These are phyloP conservation scores for Lasiurus cinereus DNA, from an alignment of 2,113 vertebrate genomes.

Conservation along the genomic window DNA sequence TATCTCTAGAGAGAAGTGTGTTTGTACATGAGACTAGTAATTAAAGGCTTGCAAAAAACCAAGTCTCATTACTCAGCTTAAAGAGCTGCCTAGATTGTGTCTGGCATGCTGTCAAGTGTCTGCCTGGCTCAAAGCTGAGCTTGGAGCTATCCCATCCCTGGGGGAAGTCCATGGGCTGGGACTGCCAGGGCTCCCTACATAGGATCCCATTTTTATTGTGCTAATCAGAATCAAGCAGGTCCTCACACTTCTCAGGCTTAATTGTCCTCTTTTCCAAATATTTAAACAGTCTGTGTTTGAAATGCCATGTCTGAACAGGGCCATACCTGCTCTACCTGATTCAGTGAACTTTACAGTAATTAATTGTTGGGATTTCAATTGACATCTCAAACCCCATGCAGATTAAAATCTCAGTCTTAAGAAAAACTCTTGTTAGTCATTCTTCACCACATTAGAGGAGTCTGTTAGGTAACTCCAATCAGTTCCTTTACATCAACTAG, in stretches of 20 bases:
- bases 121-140: constrained; percentile 41
- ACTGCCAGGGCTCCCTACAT: background rate
- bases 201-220: background rate
- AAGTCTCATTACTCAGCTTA: constrained; percentile 73
- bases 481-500: background rate
- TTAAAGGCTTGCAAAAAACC: constrained; percentile 75
- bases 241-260: background rate
- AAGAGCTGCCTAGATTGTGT: constrained; percentile 67
- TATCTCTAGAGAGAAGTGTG: constrained; percentile 73
- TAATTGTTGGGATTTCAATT: background rate
- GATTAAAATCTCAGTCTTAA: background rate
- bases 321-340: background rate
- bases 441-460: background rate
- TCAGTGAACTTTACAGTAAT: background rate
- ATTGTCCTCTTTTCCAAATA: constrained; percentile 22
- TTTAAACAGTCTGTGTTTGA: background rate
- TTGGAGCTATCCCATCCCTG: background rate
- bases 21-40: constrained; percentile 78
- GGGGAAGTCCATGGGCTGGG: background rate
- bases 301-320: background rate
- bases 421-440: background rate
- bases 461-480: background rate
- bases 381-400: background rate
- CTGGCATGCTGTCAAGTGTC: constrained; percentile 67
- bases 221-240: background rate